Conservation (phyloP, 2,113 vertebrate species). For the Rostratula benghalensis region DNA sequence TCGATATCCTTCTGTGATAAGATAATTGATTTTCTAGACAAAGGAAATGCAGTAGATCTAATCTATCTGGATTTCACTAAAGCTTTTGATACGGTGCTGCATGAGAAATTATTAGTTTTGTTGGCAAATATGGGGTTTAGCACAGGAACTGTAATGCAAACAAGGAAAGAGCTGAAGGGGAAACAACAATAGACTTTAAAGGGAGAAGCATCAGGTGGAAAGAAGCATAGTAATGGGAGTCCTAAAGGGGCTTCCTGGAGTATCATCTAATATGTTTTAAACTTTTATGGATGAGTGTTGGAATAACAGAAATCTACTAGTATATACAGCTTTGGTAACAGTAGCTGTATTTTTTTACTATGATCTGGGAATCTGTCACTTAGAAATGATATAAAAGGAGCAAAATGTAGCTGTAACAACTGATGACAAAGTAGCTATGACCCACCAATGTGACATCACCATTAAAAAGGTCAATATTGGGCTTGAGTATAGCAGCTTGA, state of each 20-base stretch:
- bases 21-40: slow-evolving; percentile 65
- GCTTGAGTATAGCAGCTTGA: background rate
- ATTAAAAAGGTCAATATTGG: background rate
- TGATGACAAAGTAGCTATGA: background rate
- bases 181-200: background rate
- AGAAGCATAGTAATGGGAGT: background rate
- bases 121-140: background rate
- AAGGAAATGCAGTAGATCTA: slow-evolving; percentile 53
- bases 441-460: background rate
- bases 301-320: background rate
- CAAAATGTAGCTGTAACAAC: background rate
- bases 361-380: background rate
- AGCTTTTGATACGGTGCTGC: background rate
- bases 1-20: slow-evolving; percentile 48
- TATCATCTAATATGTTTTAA: background rate
- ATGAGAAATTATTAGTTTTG: slow-evolving; percentile 24
- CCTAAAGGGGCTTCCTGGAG: background rate
- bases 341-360: background rate
- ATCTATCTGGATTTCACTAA: slow-evolving; percentile 51
- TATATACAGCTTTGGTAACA: background rate
- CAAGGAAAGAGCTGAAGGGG: background rate
- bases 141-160: background rate
- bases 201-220: background rate
- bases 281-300: background rate
- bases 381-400: background rate